phyloP scores from a whole-genome alignment of 2,113 vertebrate genomes.

The Sminthopsis crassicaudata region DNA sequence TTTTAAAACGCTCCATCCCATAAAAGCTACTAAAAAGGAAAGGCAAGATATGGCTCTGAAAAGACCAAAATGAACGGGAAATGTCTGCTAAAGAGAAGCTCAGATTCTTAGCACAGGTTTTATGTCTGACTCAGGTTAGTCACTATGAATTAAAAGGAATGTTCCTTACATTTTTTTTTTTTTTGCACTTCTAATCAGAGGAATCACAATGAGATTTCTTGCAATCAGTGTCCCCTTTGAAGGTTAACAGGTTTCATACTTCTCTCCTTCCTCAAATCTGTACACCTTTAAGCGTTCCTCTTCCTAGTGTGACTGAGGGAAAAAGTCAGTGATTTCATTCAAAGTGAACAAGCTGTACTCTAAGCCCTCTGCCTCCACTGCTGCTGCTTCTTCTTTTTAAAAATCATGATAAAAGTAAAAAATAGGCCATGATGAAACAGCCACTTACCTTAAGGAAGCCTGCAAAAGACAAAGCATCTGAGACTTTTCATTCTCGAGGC shows the following conservation, averaged over 20 bases:
- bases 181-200: neutral
- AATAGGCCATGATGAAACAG: accelerated
- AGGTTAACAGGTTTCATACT: neutral
- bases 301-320: neutral
- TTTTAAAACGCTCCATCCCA: neutral
- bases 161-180: neutral
- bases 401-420: neutral
- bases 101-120: neutral
- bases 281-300: neutral
- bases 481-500: conserved; percentile 41
- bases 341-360: neutral
- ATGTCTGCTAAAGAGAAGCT: neutral
- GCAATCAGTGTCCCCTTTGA: neutral
- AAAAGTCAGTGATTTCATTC: neutral
- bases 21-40: conserved; percentile 17
- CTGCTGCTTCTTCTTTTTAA: neutral
- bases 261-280: neutral
- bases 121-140: no score
- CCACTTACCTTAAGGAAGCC: conserved; percentile 73
- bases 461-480: neutral
- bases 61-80: neutral
- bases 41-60: conserved; percentile 25
- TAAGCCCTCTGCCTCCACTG: neutral
- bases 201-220: neutral
- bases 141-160: neutral